Evolutionary conservation across 2,888 invertebrate genomes (phyloP).

Genomic region (Acanthosepion esculentum): DNA sequence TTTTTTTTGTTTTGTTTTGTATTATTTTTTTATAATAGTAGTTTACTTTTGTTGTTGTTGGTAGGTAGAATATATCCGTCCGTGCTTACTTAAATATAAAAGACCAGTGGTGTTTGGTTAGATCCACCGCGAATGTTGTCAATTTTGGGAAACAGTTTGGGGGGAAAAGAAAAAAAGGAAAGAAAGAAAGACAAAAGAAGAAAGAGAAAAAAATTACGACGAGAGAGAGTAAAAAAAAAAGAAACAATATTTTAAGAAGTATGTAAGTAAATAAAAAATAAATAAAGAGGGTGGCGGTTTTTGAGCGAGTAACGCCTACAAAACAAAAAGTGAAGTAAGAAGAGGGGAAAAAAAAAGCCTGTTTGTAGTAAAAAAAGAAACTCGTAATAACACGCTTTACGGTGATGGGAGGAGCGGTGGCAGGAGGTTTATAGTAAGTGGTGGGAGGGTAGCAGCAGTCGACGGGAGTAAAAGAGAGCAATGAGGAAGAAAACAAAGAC

Average conservation of each 20-base stretch:
- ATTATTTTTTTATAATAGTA: background rate
- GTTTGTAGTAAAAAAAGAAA: background rate
- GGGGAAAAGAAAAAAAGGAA: background rate
- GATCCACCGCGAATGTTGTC: constrained; percentile 33
- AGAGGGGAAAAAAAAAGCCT: background rate
- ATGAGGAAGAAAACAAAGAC: background rate
- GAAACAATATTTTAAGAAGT: background rate
- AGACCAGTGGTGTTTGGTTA: constrained; percentile 12
- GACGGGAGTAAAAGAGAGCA: background rate
- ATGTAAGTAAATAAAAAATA: background rate
- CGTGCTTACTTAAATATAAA: background rate
- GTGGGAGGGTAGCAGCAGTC: constrained; percentile 33
- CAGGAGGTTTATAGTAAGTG: background rate
- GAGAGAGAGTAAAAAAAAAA: background rate
- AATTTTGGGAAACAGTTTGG: background rate
- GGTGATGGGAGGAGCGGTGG: background rate
- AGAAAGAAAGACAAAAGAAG: background rate
- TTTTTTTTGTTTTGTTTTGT: background rate
- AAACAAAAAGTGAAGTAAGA: background rate
- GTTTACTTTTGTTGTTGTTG: constrained; percentile 33
- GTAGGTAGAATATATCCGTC: constrained; percentile 33
- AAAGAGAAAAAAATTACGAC: background rate
- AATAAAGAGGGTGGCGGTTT: background rate
- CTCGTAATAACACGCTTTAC: background rate
- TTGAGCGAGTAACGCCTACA: constrained; percentile 9